Conservation (phyloP, 2,797 vertebrate species). For the Numenius phaeopus region DNA sequence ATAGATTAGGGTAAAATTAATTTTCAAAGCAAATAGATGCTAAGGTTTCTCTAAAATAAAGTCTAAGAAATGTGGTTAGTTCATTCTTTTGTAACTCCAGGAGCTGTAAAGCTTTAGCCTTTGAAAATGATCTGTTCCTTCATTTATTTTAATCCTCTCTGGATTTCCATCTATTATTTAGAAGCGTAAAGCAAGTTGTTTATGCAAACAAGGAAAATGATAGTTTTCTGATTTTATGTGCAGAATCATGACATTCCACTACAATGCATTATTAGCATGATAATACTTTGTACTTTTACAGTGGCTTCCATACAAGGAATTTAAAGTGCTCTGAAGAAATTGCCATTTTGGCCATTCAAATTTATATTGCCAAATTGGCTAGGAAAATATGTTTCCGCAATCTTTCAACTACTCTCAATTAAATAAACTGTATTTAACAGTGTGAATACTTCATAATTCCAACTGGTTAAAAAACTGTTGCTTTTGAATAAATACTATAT, state of each 20-base stretch:
- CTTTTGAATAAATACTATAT: background rate
- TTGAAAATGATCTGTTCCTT: background rate
- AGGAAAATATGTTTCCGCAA: background rate
- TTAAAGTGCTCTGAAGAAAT: background rate
- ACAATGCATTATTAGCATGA: background rate
- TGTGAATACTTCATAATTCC: background rate
- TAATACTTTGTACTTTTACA: background rate
- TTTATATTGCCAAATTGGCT: background rate
- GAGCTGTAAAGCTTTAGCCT: background rate
- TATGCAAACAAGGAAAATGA: slow-evolving; percentile 13
- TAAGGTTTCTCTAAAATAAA: background rate
- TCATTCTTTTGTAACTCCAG: slow-evolving; percentile 3
- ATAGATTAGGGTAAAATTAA: background rate
- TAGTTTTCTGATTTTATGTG: background rate
- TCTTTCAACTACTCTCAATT: background rate
- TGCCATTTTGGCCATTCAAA: background rate
- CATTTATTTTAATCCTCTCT: slow-evolving; percentile 27
- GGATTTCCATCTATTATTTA: slow-evolving; percentile 1
- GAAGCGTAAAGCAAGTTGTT: background rate
- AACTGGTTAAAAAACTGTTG: background rate
- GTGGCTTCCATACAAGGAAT: background rate
- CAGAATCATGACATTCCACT: background rate
- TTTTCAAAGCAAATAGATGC: background rate
- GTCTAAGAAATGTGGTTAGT: background rate
- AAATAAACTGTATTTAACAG: background rate